A percentile compares a stretch with the other conserved stretches of the same genome.
These are phyloP conservation scores for Neostethus bicornis DNA, from an alignment of 2,797 vertebrate genomes.

Conservation along the genomic window DNA sequence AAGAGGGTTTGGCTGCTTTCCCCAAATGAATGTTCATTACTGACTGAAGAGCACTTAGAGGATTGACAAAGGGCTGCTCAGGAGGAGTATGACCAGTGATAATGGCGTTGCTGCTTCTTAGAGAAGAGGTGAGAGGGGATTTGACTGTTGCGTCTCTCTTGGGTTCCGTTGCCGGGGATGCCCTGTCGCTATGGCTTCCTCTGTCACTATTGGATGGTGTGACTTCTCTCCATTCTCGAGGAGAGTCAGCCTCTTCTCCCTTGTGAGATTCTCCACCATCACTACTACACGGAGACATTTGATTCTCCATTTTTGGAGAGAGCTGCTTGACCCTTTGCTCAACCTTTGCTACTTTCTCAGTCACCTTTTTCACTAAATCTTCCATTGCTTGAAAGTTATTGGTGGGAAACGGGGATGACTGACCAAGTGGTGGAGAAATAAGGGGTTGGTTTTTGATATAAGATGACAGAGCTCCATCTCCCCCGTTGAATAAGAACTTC, in stretches of 20 bases:
- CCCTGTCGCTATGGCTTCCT: slow-evolving; percentile 80
- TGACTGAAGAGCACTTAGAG: slow-evolving; percentile 97
- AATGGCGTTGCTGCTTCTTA: slow-evolving; percentile 89
- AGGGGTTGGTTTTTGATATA: slow-evolving; percentile 87
- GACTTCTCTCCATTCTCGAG: slow-evolving; percentile 82
- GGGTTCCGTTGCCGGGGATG: slow-evolving; percentile 79
- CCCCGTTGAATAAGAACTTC: slow-evolving; percentile 86
- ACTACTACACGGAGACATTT: slow-evolving; percentile 85
- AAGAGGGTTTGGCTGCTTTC: slow-evolving; percentile 95
- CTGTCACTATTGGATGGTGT: slow-evolving; percentile 85
- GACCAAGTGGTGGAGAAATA: slow-evolving; percentile 86
- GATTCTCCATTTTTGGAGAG: slow-evolving; percentile 82
- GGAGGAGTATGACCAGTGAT: slow-evolving; percentile 92
- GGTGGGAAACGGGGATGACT: slow-evolving; percentile 90
- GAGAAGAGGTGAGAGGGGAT: slow-evolving; percentile 75
- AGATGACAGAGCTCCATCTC: slow-evolving; percentile 75
- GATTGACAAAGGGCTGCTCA: slow-evolving; percentile 96
- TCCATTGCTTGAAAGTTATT: slow-evolving; percentile 96
- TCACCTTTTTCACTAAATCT: slow-evolving; percentile 94
- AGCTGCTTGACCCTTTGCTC: slow-evolving; percentile 91
- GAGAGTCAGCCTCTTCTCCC: slow-evolving; percentile 75
- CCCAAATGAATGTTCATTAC: slow-evolving; percentile 99
- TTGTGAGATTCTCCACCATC: slow-evolving; percentile 86
- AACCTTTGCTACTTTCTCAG: slow-evolving; percentile 90
- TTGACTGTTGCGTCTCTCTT: slow-evolving; percentile 72